Evolutionary conservation across 2,797 vertebrate species (phyloP), one percentile per base, ranked within the genome.

Genomic region (Chelidonichthys spinosus): DNA sequence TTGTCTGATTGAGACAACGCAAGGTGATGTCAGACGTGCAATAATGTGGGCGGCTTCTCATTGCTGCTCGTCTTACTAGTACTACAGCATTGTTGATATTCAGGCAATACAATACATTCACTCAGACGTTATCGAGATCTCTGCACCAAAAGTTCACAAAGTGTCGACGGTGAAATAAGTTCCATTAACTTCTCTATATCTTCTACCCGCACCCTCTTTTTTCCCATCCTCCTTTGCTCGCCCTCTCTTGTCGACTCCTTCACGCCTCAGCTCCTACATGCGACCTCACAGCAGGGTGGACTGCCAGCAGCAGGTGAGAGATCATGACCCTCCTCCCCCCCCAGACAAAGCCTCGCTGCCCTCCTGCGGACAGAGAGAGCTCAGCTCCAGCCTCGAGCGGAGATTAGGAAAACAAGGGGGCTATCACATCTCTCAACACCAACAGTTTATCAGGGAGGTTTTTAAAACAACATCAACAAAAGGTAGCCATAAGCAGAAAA

Each of bases 241-340:
- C 13, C 74, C 53, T 54, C 37, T 64, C 74, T 80, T 75, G 75
- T 89, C 61, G 11, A 70, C 63, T 69, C 74, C 71, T 87, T 89
- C 85, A 88, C 72, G 78, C 87, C 52, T 88, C 85, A 83, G 79
- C 78, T 88, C 85, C 81, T 82, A 66, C 60, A 83, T 66, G 78
- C 83, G 85, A 90, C 87, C 87, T 89, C 83, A 66, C 83, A 74
- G 89, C 83, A 80, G 76, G 87, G 58, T 2, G 40, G 59, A 37
- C 71, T 9, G 74, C 81, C 84, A 88, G 86, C 78, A 83, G 78
- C 88, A 91, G 89, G 89, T 93, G 86, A 92, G 92, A 91, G 89
- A 81, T 91, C 81, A 11, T 71, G 82, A 92, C 87, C 89, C 84
- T 60, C 32, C 17, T n/a, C 4, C 63, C 32, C 17, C 49, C 4